Percentiles rank a stretch among this genome's conserved stretches.
Evolutionary conservation across 2,797 vertebrate genomes (phyloP).

Genomic region (Cephalopachus bancanus): DNA sequence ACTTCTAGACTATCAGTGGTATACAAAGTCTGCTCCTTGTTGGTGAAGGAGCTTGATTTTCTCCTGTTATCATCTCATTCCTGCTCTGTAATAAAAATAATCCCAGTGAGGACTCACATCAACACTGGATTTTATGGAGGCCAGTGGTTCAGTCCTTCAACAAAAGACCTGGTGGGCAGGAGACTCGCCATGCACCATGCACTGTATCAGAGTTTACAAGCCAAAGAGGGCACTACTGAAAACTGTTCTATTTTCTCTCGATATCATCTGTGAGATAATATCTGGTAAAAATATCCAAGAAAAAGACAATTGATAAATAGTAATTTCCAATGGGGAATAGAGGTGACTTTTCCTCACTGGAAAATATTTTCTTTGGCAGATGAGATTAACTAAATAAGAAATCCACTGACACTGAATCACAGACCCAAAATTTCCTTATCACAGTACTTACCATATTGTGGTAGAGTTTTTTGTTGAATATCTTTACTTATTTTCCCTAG

Average conservation of each 20-base stretch:
- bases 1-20: not conserved
- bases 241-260: conserved; percentile 23
- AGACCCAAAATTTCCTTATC: conserved; percentile 45
- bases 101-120: not conserved
- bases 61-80: not conserved
- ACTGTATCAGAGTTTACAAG: conserved; percentile 3
- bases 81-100: conserved; percentile 1
- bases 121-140: not conserved
- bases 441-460: not conserved
- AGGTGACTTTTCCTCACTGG: conserved; percentile 39
- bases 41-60: not conserved
- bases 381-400: conserved; percentile 64
- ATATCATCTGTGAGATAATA: conserved; percentile 29
- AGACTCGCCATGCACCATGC: not conserved
- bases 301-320: conserved; percentile 68
- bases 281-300: conserved; percentile 21
- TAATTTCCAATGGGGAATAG: conserved; percentile 7
- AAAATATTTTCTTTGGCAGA: conserved; percentile 55
- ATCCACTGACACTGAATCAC: conserved; percentile 15
- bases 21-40: not conserved
- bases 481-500: conserved; percentile 10
- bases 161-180: not conserved
- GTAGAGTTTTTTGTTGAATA: not conserved
- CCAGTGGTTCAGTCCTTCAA: not conserved
- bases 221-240: not conserved